Evolutionary conservation across 2,113 vertebrate genomes (phyloP).

Genomic region (Rhegmatorhina hoffmannsi): DNA sequence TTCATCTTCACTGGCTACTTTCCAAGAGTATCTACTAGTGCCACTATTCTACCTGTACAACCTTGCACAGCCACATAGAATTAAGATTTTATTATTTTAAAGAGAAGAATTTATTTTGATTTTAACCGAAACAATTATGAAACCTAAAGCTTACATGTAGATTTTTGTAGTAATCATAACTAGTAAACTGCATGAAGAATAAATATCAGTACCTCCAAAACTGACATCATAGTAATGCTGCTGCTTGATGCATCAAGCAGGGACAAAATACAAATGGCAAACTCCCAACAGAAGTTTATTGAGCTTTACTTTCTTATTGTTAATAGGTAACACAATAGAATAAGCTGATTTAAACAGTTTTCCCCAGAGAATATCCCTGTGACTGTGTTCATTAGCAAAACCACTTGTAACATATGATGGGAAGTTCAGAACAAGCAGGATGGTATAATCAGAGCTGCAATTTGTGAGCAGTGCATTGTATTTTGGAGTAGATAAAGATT

Average conservation of each 20-base stretch:
- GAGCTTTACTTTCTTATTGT: neutral
- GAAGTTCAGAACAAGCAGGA: neutral
- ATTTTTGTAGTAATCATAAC: neutral
- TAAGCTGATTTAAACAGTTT: neutral
- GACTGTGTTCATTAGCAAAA: neutral
- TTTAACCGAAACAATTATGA: neutral
- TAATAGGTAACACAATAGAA: neutral
- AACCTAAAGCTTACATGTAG: neutral
- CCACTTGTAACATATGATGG: neutral
- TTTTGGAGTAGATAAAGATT: neutral
- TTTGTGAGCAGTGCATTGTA: neutral
- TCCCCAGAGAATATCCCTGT: neutral
- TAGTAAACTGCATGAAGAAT: neutral
- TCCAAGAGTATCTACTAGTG: neutral
- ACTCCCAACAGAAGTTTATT: neutral
- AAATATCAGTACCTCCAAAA: constrained; percentile 23
- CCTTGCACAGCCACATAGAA: neutral
- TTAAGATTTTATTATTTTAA: neutral
- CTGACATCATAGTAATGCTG: neutral
- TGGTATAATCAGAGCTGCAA: neutral
- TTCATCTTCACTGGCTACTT: neutral
- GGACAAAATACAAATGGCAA: neutral
- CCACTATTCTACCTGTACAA: neutral
- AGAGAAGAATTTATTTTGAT: neutral
- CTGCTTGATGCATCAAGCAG: neutral